Evolutionary conservation across 1,140 invertebrate genomes (phyloP).

Genomic region (Sycobia sp.): DNA sequence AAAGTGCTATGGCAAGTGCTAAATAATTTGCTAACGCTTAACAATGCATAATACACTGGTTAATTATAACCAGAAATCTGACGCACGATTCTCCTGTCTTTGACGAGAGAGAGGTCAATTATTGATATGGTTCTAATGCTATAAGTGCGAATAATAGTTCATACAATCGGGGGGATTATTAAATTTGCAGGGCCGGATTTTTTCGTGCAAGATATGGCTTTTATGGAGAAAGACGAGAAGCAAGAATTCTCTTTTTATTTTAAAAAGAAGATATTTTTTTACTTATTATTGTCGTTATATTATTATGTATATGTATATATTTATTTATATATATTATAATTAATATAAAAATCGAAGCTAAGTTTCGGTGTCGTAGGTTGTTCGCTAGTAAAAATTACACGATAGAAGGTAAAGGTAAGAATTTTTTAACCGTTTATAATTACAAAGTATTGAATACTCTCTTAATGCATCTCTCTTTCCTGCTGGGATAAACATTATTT

Average conservation of each 20-base stretch:
- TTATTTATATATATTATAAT: constrained; percentile 23
- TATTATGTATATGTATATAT: constrained; percentile 20
- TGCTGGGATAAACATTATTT: constrained; percentile 19
- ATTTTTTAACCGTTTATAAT: constrained; percentile 24
- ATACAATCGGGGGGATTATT: constrained; percentile 19
- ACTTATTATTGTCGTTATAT: constrained; percentile 33
- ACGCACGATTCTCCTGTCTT: constrained; percentile 8
- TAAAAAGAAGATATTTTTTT: constrained; percentile 31
- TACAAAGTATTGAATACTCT: constrained; percentile 25
- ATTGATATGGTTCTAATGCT: constrained; percentile 37
- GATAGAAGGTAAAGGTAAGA: constrained; percentile 28
- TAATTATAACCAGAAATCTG: constrained; percentile 24
- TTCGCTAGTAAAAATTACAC: constrained; percentile 35
- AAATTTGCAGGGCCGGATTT: constrained; percentile 22
- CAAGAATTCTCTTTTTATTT: constrained; percentile 34
- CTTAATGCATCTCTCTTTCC: not conserved
- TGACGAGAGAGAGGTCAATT: constrained; percentile 26
- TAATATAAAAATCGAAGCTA: constrained; percentile 33
- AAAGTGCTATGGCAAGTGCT: constrained; percentile 28
- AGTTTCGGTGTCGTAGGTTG: constrained; percentile 33
- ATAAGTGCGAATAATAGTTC: constrained; percentile 33
- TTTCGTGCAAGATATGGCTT: constrained; percentile 34
- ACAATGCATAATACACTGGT: constrained; percentile 23
- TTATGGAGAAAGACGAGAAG: constrained; percentile 36
- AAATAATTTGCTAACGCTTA: constrained; percentile 32